phyloP scores from a whole-genome alignment of 2,113 vertebrate genomes.

The Ammodramus savannarum region DNA sequence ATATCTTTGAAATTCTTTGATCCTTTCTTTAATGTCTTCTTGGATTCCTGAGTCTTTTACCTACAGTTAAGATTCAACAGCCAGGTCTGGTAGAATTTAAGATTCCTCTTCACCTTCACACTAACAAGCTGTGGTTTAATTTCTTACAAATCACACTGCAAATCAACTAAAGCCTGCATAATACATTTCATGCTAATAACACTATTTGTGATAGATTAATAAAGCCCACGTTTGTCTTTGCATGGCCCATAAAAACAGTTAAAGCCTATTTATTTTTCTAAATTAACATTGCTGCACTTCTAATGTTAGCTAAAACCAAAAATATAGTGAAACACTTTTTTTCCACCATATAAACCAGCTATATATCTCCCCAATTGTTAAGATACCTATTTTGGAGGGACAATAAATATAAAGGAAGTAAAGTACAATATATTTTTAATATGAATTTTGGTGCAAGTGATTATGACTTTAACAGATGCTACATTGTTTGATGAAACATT shows the following conservation, averaged over 20 bases:
- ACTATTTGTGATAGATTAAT: constrained; percentile 23
- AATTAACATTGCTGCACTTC: not conserved
- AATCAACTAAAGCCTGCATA: not conserved
- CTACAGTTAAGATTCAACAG: not conserved
- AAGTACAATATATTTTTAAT: not conserved
- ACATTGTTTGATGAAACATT: constrained; percentile 38
- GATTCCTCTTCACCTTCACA: not conserved
- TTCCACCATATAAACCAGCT: not conserved
- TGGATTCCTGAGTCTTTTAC: not conserved
- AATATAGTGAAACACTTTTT: not conserved
- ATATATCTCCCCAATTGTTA: not conserved
- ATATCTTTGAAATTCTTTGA: not conserved
- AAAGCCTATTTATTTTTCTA: constrained; percentile 24
- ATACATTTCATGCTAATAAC: constrained; percentile 31
- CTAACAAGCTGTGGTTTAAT: not conserved
- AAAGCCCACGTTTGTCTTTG: constrained; percentile 1
- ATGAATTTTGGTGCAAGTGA: not conserved
- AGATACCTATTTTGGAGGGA: not conserved
- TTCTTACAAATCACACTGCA: constrained; percentile 37
- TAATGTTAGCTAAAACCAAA: not conserved
- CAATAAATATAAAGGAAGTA: constrained; percentile 23
- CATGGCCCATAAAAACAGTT: constrained; percentile 32
- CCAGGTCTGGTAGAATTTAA: not conserved
- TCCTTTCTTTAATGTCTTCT: not conserved
- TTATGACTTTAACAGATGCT: constrained; percentile 50